Evolutionary conservation across 1,140 invertebrate genomes (phyloP), one percentile per base, ranked within the genome.

Genomic region (Aphis gossypii): DNA sequence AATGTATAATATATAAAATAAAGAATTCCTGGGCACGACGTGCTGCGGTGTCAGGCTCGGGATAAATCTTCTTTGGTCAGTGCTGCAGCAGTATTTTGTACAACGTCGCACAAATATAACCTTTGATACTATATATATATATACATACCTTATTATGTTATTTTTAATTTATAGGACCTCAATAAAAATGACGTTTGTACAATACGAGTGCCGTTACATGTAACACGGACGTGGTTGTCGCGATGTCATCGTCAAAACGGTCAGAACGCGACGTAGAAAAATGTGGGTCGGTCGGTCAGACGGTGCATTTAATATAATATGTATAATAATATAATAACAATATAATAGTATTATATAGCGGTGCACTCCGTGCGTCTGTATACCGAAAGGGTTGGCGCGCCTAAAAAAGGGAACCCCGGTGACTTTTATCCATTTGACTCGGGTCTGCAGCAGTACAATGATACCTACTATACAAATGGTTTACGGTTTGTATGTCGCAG

Each of bases 131-230:
- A 41, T 9, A 35, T 23, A 23, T 23, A 23, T 2, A 51, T 20
- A 48, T 48, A 48, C 14, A 48, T 48, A 51, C 3, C 1, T n/a
- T 11, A n/a, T n/a, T n/a, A 76, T n/a, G 18, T n/a, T 76, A 35
- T 76, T 76, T 68, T 76, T 76, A 76, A 76, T 76, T 76, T 76
- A 83, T 38, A 83, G 82, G 82, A 38, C 38, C 82, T 83, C 82
- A 83, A 83, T 38, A 83, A 83, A 38, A 9, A 23, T 2, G n/a
- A 38, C 38, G 41, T 83, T 83, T 83, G 35, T 41, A 83, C 20
- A 38, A 41, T 83, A 83, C 82, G 18, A 83, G 35, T 83, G 38
- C 82, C 82, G 82, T 83, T 83, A 68, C 30, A 41, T 35, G 30
- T 0, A 7, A n/a, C n/a, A n/a, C 30, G 60, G 60, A 76, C 60